phyloP scores from a whole-genome alignment of 2,888 invertebrate genomes.

The Pristionchus fissidentatus region DNA sequence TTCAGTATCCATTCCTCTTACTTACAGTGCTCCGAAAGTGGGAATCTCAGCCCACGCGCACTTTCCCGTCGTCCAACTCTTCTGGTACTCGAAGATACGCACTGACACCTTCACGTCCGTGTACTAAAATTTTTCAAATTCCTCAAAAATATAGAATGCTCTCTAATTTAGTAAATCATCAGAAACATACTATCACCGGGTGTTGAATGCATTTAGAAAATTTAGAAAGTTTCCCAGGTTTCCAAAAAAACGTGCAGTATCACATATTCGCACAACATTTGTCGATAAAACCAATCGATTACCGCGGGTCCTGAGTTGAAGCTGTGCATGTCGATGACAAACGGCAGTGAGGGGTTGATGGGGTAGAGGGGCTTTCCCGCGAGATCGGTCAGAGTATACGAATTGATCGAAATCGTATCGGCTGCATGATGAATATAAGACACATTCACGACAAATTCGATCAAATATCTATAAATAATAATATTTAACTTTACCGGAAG shows the following conservation, averaged over 20 bases:
- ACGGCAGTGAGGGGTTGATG: slow-evolving; percentile 62
- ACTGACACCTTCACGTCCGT: slow-evolving; percentile 67
- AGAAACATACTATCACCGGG: too few species aligned
- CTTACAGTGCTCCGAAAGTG: slow-evolving; percentile 67
- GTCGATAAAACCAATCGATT: too few species aligned
- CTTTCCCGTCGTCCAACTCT: slow-evolving; percentile 56
- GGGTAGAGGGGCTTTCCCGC: slow-evolving; percentile 66
- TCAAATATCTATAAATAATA: background rate
- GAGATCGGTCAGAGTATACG: slow-evolving; percentile 61
- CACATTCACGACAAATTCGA: too few species aligned
- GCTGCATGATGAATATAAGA: slow-evolving; percentile 25
- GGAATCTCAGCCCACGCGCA: slow-evolving; percentile 67
- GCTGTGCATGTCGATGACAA: slow-evolving; percentile 66
- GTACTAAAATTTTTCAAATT: slow-evolving; percentile 51
- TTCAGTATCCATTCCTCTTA: background rate
- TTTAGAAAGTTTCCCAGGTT: too few species aligned
- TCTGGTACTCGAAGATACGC: slow-evolving; percentile 64
- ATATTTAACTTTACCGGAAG: background rate
- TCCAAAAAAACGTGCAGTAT: too few species aligned
- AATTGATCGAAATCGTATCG: slow-evolving; percentile 54
- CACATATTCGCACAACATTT: too few species aligned
- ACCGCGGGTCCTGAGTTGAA: slow-evolving; percentile 66
- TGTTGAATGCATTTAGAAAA: too few species aligned
- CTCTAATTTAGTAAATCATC: too few species aligned
- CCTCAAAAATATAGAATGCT: background rate